Evolutionary conservation across 1,140 invertebrate species (phyloP).

Genomic region (Drosophila azteca): DNA sequence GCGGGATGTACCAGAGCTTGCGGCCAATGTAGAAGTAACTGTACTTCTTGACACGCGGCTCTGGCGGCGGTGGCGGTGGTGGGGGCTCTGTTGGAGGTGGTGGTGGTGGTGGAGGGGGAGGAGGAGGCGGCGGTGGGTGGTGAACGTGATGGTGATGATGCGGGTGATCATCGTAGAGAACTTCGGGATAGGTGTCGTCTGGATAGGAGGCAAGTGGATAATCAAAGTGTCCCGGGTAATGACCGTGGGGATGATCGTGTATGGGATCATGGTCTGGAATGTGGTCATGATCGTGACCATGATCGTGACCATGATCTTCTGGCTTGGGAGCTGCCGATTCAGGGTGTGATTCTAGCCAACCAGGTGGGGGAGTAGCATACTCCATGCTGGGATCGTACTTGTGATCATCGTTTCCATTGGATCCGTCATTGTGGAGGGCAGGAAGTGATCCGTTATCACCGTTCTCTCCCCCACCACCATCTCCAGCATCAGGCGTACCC

Average conservation of each 20-base stretch:
- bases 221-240: slow-evolving; percentile 46
- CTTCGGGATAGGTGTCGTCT: slow-evolving; percentile 53
- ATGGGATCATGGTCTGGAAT: slow-evolving; percentile 42
- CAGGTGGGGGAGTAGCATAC: slow-evolving; percentile 76
- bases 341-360: slow-evolving; percentile 73
- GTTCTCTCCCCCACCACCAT: slow-evolving; percentile 16
- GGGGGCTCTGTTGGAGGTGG: slow-evolving; percentile 83
- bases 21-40: slow-evolving; percentile 92
- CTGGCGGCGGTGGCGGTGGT: slow-evolving; percentile 85
- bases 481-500: slow-evolving; percentile 23
- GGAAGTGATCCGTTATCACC: slow-evolving; percentile 36
- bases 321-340: slow-evolving; percentile 62
- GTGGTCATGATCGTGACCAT: slow-evolving; percentile 48
- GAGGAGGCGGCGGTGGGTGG: slow-evolving; percentile 59
- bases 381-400: slow-evolving; percentile 76
- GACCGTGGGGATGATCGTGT: slow-evolving; percentile 66
- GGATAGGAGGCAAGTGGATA: slow-evolving; percentile 46
- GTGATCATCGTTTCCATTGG: slow-evolving; percentile 49
- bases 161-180: slow-evolving; percentile 70
- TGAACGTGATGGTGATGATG: slow-evolving; percentile 82
- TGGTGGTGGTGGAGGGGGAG: slow-evolving; percentile 83
- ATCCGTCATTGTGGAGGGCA: slow-evolving; percentile 45
- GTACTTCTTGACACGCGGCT: slow-evolving; percentile 89
- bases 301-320: slow-evolving; percentile 51
- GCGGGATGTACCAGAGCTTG: slow-evolving; percentile 91